Conservation (phyloP, 1,140 invertebrate species). For the Brachionus rubens region DNA sequence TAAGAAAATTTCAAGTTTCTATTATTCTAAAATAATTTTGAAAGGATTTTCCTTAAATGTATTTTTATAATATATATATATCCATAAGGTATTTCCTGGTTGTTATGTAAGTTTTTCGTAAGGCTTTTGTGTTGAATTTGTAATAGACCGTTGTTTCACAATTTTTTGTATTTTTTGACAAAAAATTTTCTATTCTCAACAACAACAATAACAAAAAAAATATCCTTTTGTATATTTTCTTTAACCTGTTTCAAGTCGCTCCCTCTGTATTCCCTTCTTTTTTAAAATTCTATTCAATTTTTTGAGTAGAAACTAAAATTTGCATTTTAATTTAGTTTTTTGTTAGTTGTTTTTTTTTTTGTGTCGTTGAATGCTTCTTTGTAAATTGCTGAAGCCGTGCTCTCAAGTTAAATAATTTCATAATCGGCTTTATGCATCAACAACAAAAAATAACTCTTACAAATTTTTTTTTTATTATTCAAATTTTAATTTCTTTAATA, state of each 20-base stretch:
- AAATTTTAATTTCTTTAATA: slow-evolving; percentile 17
- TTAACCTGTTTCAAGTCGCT: slow-evolving; percentile 38
- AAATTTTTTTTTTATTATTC: neutral
- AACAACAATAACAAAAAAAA: too few species aligned
- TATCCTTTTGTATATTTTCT: neutral
- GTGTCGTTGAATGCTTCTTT: slow-evolving; percentile 2
- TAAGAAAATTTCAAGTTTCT: too few species aligned
- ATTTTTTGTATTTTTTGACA: too few species aligned
- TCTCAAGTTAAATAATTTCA: neutral
- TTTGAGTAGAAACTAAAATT: slow-evolving; percentile 8
- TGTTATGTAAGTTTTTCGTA: neutral
- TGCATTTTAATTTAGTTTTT: slow-evolving; percentile 33
- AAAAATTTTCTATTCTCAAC: too few species aligned
- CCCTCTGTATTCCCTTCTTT: too few species aligned
- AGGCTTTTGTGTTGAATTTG: too few species aligned
- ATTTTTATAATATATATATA: neutral
- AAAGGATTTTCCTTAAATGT: too few species aligned
- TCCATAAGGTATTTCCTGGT: slow-evolving; percentile 1
- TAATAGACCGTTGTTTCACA: too few species aligned
- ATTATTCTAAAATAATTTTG: too few species aligned
- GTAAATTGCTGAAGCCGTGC: neutral
- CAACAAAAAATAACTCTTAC: too few species aligned
- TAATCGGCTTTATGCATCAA: slow-evolving; percentile 29
- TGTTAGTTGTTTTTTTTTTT: slow-evolving; percentile 11
- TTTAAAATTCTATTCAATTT: too few species aligned